phyloP scores from a whole-genome alignment of 64 coral and sea anemone species.

The Stichodactyla helianthus region DNA sequence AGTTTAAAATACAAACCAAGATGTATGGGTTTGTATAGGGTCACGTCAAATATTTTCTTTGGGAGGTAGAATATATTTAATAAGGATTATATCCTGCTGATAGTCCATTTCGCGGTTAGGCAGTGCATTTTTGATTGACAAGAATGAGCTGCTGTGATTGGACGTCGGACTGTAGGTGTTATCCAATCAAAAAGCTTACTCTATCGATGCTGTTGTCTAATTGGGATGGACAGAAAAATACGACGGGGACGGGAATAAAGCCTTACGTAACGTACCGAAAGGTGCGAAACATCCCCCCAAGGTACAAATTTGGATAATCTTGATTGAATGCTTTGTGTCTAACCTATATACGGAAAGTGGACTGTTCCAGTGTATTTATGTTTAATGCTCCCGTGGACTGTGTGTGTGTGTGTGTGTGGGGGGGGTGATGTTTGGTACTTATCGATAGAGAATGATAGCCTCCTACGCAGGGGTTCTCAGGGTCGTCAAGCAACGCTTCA shows the following conservation, averaged over 20 bases:
- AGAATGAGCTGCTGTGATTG: background rate
- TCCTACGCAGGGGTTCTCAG: no score
- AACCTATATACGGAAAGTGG: no score
- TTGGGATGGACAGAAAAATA: background rate
- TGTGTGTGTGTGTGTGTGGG: no score
- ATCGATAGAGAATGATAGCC: background rate
- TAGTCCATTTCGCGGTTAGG: background rate
- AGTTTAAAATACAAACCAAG: background rate
- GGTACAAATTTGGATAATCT: no score
- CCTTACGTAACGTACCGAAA: background rate
- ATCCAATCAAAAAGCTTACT: background rate
- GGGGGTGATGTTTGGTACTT: background rate
- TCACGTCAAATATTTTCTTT: background rate
- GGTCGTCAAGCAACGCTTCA: no score
- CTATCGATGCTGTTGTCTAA: background rate
- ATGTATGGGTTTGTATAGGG: background rate
- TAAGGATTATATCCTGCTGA: background rate
- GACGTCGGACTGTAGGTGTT: background rate
- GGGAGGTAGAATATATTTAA: background rate
- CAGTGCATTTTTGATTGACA: background rate
- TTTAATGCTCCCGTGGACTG: no score
- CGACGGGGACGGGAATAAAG: background rate
- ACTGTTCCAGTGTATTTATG: no score
- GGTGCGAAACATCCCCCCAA: background rate
- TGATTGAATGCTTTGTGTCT: no score